Conservation (phyloP, 1,140 invertebrate species). For the Neuroterus valhalla region DNA sequence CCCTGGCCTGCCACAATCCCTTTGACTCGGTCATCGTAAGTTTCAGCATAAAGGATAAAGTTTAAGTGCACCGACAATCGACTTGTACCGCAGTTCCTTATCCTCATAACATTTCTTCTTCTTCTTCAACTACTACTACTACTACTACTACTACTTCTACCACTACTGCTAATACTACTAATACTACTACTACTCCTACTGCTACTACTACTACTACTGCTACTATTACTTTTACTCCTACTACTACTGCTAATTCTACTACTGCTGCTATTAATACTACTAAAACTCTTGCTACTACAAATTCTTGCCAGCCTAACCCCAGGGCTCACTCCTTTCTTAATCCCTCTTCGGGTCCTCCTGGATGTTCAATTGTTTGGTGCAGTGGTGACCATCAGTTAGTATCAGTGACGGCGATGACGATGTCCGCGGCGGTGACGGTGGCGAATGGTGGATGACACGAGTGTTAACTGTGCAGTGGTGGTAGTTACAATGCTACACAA, state of each 20-base stretch:
- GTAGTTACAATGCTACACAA: constrained; percentile 24
- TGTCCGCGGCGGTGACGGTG: too few relatives aligned
- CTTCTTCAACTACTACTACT: constrained; percentile 28
- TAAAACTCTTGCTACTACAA: neutral
- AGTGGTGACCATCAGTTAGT: constrained; percentile 14
- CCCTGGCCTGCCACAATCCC: constrained; percentile 74
- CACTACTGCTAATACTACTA: constrained; percentile 31
- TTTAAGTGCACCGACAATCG: constrained; percentile 1
- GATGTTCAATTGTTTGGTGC: neutral
- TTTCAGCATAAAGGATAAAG: constrained; percentile 40
- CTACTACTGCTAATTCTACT: neutral
- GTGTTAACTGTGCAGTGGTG: constrained; percentile 21
- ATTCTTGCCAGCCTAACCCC: neutral
- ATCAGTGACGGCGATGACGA: constrained; percentile 1
- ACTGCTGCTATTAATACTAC: neutral
- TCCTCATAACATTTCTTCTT: constrained; percentile 4
- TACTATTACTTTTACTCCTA: neutral
- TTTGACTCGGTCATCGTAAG: constrained; percentile 75
- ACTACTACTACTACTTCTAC: neutral
- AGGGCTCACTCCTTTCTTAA: neutral
- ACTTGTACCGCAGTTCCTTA: neutral
- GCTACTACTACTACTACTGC: neutral
- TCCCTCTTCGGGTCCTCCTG: too few relatives aligned
- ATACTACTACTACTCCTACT: neutral
- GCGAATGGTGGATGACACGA: neutral